Base-by-base conservation (phyloP, 2,888 invertebrate species). In the Drosophila atripex region DNA sequence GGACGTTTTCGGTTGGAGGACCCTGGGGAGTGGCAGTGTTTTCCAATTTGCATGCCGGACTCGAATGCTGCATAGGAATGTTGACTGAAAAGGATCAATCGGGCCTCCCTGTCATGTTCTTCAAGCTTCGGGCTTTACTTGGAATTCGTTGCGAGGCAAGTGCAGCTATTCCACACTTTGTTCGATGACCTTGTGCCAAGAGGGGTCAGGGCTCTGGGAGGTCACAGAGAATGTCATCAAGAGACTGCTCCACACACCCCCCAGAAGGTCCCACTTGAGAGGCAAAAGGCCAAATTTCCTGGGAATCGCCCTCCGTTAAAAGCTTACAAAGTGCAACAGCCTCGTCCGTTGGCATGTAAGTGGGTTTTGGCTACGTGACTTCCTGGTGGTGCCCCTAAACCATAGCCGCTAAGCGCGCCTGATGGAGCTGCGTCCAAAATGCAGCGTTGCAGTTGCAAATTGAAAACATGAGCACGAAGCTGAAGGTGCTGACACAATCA, bases 391-490 rank as follows among this genome's bases (percentile, higher is more conserved):
- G 60, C 41, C 43, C 18, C 12, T n/a, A 16, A 18, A 30, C 32
- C 25, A 11, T 21, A 52, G 52, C 32, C 58, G 55, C 59, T 69
- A 73, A 86, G 84, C 77, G 43, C 21, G 68, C 60, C 54, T 86
- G 75, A 86, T 80, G 71, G 43, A 49, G 78, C 59, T 76, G 63
- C 53, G 64, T 56, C 64, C 45, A 75, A 86, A 88, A 68, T 75
- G 78, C 88, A 75, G 54, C 63, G 76, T 68, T 76, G 88, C 88
- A 80, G 73, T 85, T 88, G 47, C 59, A 88, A 84, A 88, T 88
- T 86, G 82, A 86, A 84, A 77, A 76, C 76, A 78, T 49, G 65
- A 75, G 73, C 74, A 76, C 43, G 63, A 61, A 58, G 45, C 51
- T 38, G 45, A 66, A 74, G 52, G 54, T 49, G 52, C 54, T 63